Evolutionary conservation across 2,888 invertebrate species (phyloP).

Genomic region (Keiferia lycopersicella): DNA sequence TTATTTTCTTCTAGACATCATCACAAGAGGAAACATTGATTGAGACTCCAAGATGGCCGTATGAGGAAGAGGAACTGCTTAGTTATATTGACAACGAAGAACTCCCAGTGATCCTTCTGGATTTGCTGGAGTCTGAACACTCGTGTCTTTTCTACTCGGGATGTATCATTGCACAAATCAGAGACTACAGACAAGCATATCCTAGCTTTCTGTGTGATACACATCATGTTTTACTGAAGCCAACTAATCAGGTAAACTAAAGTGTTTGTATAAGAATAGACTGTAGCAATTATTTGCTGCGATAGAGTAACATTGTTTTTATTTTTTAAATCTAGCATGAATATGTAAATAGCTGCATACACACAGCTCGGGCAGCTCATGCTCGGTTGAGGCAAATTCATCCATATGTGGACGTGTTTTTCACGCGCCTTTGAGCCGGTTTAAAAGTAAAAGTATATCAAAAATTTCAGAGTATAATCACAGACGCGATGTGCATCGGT

Average conservation of each 20-base stretch:
- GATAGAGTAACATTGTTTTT: too few relatives aligned
- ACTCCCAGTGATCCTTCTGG: slow-evolving; percentile 92
- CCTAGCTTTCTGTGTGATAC: slow-evolving; percentile 89
- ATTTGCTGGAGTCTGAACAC: slow-evolving; percentile 90
- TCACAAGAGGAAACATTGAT: slow-evolving; percentile 84
- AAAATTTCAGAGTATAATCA: slow-evolving; percentile 85
- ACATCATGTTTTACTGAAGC: slow-evolving; percentile 92
- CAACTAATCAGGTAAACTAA: slow-evolving; percentile 89
- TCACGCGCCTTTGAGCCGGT: too few relatives aligned
- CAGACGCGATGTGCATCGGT: slow-evolving; percentile 83
- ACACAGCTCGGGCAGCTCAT: too few relatives aligned
- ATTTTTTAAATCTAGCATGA: too few relatives aligned
- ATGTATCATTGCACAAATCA: slow-evolving; percentile 94
- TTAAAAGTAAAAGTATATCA: too few relatives aligned
- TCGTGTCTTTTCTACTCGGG: slow-evolving; percentile 95
- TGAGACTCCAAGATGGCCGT: slow-evolving; percentile 91
- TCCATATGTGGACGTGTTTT: too few relatives aligned
- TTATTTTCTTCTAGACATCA: slow-evolving; percentile 42
- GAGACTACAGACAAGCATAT: slow-evolving; percentile 92
- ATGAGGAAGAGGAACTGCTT: slow-evolving; percentile 93
- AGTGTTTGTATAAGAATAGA: too few relatives aligned
- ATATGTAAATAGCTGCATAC: too few relatives aligned
- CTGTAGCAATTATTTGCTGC: too few relatives aligned
- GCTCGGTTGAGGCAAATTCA: too few relatives aligned
- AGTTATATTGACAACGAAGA: slow-evolving; percentile 95